phyloP scores from a whole-genome alignment of 1,140 invertebrate genomes.

The Dendrolimus kikuchii region DNA sequence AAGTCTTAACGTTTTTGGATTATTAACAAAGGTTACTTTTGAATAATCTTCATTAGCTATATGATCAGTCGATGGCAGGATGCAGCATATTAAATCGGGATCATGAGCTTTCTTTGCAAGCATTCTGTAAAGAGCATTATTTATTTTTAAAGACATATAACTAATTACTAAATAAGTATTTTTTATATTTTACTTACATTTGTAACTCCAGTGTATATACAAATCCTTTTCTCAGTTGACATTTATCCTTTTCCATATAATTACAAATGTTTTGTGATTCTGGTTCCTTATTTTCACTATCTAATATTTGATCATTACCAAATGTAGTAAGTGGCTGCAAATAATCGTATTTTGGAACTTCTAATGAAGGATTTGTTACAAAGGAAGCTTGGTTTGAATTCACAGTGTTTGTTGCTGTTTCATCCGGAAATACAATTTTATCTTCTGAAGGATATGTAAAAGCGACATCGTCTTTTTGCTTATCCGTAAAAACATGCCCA shows the following conservation, averaged over 20 bases:
- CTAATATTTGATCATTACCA: slow-evolving; percentile 17
- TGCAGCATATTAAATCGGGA: slow-evolving; percentile 36
- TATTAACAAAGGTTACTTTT: slow-evolving; percentile 27
- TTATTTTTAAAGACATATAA: not conserved
- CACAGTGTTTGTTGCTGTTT: too few species aligned
- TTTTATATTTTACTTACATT: slow-evolving; percentile 7
- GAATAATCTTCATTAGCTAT: too few species aligned
- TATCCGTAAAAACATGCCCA: not conserved
- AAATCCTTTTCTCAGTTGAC: slow-evolving; percentile 24
- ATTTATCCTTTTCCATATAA: slow-evolving; percentile 36
- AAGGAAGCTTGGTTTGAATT: too few species aligned
- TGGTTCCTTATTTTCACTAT: slow-evolving; percentile 19
- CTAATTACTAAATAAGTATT: not conserved
- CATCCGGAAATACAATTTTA: too few species aligned
- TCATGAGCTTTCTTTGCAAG: slow-evolving; percentile 12
- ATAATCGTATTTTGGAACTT: too few species aligned
- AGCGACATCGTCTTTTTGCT: slow-evolving; percentile 10
- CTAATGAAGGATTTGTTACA: too few species aligned
- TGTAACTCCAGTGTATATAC: slow-evolving; percentile 2
- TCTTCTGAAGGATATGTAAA: slow-evolving; percentile 33
- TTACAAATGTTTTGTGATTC: slow-evolving; percentile 48
- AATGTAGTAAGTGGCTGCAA: not conserved
- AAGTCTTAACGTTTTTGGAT: slow-evolving; percentile 14
- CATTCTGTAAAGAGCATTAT: slow-evolving; percentile 17
- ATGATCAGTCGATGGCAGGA: slow-evolving; percentile 21